Conservation (phyloP, 2,888 invertebrate species). For the Capitulum mitella region DNA sequence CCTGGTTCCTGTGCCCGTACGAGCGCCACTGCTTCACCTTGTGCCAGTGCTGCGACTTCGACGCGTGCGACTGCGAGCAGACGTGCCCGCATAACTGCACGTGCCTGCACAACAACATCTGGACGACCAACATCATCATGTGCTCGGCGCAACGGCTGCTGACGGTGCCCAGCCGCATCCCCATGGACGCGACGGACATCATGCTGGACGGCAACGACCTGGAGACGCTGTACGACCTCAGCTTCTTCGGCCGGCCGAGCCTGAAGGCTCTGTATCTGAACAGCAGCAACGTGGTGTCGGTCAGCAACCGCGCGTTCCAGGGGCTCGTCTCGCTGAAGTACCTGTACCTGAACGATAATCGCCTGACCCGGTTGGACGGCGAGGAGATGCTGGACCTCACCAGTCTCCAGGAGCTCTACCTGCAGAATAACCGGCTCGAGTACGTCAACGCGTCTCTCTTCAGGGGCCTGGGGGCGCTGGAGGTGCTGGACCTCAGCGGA, state of each 20-base stretch:
- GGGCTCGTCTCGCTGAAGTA: conserved; percentile 64
- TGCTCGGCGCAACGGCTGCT: conserved; percentile 54
- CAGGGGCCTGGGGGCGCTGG: conserved; percentile 56
- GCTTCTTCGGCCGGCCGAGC: conserved; percentile 75
- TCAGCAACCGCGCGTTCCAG: conserved; percentile 75
- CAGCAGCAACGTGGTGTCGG: conserved; percentile 61
- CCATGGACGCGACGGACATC: conserved; percentile 82
- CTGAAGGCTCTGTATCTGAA: conserved; percentile 68
- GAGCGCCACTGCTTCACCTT: conserved; percentile 73
- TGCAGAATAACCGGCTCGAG: conserved; percentile 64
- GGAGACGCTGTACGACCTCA: conserved; percentile 65
- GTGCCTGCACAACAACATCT: conserved; percentile 71
- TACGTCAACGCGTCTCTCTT: conserved; percentile 65
- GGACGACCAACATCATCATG: conserved; percentile 76
- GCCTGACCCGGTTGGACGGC: conserved; percentile 61
- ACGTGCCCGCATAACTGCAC: conserved; percentile 77
- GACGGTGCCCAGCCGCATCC: conserved; percentile 67
- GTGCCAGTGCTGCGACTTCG: conserved; percentile 84
- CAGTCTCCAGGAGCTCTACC: conserved; percentile 62
- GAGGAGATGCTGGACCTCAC: conserved; percentile 61
- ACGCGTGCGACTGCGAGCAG: conserved; percentile 86
- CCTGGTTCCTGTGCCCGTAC: conserved; percentile 65
- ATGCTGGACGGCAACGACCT: conserved; percentile 77
- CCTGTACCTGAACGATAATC: conserved; percentile 69
- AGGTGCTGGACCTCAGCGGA: conserved; percentile 60